phyloP scores from a whole-genome alignment of 2,888 invertebrate genomes.

The Amiota mariae region DNA sequence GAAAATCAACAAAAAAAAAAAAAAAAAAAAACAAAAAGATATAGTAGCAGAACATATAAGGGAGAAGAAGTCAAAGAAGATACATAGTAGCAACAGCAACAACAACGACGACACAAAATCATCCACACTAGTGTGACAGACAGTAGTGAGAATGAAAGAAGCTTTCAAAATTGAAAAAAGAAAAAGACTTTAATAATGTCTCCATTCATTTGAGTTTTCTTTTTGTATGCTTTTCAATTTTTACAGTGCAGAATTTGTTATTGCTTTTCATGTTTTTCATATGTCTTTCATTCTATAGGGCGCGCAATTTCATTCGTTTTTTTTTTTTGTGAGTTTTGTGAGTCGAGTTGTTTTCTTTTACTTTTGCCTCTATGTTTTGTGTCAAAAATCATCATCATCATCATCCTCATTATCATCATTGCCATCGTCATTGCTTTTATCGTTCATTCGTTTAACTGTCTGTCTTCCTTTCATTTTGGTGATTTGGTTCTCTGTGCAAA shows the following conservation, averaged over 20 bases:
- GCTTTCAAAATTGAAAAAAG: conserved; percentile 38
- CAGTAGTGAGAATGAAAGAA: conserved; percentile 9
- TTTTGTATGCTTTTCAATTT: conserved; percentile 26
- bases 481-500: conserved; percentile 59
- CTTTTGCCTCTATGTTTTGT: too few relatives aligned
- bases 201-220: conserved; percentile 38
- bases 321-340: conserved; percentile 12
- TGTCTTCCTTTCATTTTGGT: conserved; percentile 40
- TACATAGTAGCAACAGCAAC: too few relatives aligned
- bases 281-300: not conserved
- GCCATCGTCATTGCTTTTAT: conserved; percentile 1
- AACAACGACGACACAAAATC: too few relatives aligned
- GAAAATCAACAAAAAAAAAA: conserved; percentile 20
- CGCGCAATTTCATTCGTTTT: not conserved
- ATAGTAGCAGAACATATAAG: not conserved
- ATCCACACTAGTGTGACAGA: too few relatives aligned
- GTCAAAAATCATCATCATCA: not conserved
- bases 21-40: conserved; percentile 25
- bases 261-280: conserved; percentile 4
- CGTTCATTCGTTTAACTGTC: conserved; percentile 1
- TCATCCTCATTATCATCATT: not conserved
- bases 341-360: not conserved
- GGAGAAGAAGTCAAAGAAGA: too few relatives aligned
- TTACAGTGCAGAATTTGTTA: conserved; percentile 24
- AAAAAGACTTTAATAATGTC: conserved; percentile 40